Conservation (phyloP, 1,140 invertebrate species). For the Maniola jurtina region DNA sequence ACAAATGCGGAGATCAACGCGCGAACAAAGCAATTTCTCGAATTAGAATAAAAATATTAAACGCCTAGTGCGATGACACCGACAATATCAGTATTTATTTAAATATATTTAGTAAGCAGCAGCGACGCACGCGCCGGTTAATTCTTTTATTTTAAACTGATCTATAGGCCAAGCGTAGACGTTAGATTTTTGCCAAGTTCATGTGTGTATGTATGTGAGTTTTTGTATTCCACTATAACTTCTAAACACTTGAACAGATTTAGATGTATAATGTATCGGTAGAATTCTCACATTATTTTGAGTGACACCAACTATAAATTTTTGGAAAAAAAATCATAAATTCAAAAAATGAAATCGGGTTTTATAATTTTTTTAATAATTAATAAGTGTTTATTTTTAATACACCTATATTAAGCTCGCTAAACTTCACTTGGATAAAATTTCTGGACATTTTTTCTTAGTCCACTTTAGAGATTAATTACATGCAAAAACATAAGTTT, state of each 20-base stretch:
- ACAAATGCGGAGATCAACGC: slow-evolving; percentile 22
- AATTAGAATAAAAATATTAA: slow-evolving; percentile 27
- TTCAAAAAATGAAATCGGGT: too few species aligned
- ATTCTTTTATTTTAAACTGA: slow-evolving; percentile 8
- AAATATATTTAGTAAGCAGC: slow-evolving; percentile 22
- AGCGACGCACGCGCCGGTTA: slow-evolving; percentile 23
- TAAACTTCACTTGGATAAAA: too few species aligned
- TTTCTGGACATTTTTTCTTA: too few species aligned
- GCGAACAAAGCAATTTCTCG: slow-evolving; percentile 28
- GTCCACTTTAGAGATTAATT: too few species aligned
- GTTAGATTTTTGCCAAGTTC: neutral
- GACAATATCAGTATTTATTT: slow-evolving; percentile 14
- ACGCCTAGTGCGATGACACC: slow-evolving; percentile 25
- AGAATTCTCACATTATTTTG: neutral
- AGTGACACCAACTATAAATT: too few species aligned
- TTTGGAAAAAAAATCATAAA: too few species aligned
- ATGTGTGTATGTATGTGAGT: too few species aligned
- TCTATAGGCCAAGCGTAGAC: neutral
- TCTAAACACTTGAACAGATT: neutral
- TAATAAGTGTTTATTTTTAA: too few species aligned
- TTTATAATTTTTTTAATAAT: too few species aligned
- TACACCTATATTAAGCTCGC: too few species aligned
- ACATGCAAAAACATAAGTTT: too few species aligned
- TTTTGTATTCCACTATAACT: too few species aligned
- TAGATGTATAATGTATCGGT: neutral